These are phyloP conservation scores for Eudemis profundana DNA, from an alignment of 2,888 invertebrate species.

Conservation along the genomic window DNA sequence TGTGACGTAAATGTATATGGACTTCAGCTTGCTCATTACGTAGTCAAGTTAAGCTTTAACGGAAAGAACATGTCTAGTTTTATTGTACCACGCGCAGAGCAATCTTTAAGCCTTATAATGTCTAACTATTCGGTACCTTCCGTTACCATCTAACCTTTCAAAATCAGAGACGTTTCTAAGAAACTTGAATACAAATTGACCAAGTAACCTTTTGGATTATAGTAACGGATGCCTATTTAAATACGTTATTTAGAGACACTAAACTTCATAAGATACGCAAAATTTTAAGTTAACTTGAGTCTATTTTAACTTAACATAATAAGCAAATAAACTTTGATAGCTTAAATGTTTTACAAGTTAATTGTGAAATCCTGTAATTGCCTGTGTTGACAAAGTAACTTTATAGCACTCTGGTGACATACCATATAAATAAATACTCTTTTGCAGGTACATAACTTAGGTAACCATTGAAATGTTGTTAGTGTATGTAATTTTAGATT, in stretches of 20 bases:
- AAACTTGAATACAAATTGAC: constrained; percentile 65
- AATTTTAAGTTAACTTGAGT: not conserved
- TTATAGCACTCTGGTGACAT: no score
- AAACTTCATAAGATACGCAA: constrained; percentile 7
- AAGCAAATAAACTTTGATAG: not conserved
- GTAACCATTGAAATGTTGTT: no score
- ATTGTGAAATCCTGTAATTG: constrained; percentile 12
- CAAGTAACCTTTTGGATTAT: constrained; percentile 67
- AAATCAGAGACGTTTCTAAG: constrained; percentile 52
- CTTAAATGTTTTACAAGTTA: not conserved
- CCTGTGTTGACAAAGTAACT: not conserved
- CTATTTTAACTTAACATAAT: no score
- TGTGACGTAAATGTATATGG: no score
- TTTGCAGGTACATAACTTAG: no score
- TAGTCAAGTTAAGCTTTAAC: no score
- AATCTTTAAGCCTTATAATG: no score
- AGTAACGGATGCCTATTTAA: constrained; percentile 21
- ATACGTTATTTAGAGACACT: constrained; percentile 17
- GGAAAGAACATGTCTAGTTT: no score
- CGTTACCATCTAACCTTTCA: constrained; percentile 48
- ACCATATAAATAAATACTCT: no score
- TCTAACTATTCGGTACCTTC: constrained; percentile 7
- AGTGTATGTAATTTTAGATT: no score
- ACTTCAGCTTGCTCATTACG: no score
- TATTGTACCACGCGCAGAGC: no score